Base-by-base conservation (phyloP, 2,888 invertebrate species). In the Stenodema calcarata region DNA sequence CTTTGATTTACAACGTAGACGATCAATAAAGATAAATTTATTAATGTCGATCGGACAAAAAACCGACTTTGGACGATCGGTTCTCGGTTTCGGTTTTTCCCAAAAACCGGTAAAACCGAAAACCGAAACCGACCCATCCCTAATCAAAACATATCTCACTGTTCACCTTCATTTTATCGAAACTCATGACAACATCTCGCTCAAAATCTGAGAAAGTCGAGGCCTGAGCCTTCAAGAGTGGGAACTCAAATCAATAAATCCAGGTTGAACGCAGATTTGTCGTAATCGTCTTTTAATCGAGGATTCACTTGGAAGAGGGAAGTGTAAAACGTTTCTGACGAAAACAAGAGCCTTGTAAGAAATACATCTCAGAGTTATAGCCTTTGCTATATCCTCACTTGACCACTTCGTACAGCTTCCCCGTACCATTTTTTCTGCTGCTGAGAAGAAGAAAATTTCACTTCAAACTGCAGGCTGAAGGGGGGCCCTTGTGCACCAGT, bases 231-330 rank as follows among this genome's bases (percentile, higher is more conserved):
- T 47, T 47, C n/a, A n/a, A n/a, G n/a, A n/a, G n/a, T n/a, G n/a
- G n/a, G n/a, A n/a, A n/a, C n/a, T n/a, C n/a, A 69, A 69, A 69
- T 69, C 69, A 69, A 69, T 69, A 69, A 83, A 73, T 28, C 84
- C 84, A 11, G 69, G 84, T n/a, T 47, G 30, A n/a, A 86, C 86
- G 1, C 79, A 47, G 54, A 83, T 50, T 35, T 79, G 75, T 30
- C 84, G n/a, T n/a, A 83, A 70, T 23, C 84, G 84, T 83, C 84
- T 18, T 83, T n/a, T 14, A 78, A 83, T 75, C 12, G 84, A 50
- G 16, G 18, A 28, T 30, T 83, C 84, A 41, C 84, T 83, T n/a
- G 84, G 84, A 73, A 83, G 70, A 28, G 84, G n/a, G n/a, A 73
- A 78, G 16, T 83, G 47, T 30, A 35, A 30, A 28, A 73, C 73